phyloP scores from a whole-genome alignment of 2,888 invertebrate genomes.

The Drosophila buzzatii region DNA sequence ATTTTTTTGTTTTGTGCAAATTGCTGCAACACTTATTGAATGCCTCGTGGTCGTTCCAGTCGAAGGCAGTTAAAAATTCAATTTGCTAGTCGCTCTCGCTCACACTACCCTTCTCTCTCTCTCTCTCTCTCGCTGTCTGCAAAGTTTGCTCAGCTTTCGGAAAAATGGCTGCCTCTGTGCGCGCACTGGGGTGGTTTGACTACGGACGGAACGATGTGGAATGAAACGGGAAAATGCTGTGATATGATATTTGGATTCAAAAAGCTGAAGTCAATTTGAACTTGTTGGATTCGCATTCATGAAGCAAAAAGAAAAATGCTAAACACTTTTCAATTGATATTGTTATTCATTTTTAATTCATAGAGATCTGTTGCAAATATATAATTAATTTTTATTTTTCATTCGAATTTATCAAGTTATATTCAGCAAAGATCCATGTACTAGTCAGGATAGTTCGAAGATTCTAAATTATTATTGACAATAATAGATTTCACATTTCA shows the following conservation, averaged over 20 bases:
- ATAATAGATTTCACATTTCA: not conserved
- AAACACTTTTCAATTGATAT: not conserved
- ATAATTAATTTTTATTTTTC: not conserved
- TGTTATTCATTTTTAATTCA: not conserved
- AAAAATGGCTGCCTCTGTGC: conserved; percentile 79
- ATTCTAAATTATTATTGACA: not conserved
- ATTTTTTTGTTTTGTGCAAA: conserved; percentile 78
- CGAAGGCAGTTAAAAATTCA: conserved; percentile 82
- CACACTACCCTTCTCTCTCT: conserved; percentile 10
- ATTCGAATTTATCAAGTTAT: not conserved
- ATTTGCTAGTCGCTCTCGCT: conserved; percentile 51
- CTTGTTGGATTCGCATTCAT: not conserved
- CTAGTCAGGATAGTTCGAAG: not conserved
- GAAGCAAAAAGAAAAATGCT: not conserved
- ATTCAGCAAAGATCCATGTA: not conserved
- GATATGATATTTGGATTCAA: conserved; percentile 29
- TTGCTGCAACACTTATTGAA: conserved; percentile 82
- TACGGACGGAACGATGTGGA: conserved; percentile 50
- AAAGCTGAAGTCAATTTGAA: not conserved
- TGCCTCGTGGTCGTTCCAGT: conserved; percentile 80
- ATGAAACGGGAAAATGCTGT: conserved; percentile 39
- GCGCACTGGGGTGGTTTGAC: conserved; percentile 51
- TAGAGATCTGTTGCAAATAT: not conserved
- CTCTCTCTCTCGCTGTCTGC: conserved; percentile 61
- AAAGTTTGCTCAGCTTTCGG: conserved; percentile 72